These are phyloP conservation scores for Megamerina dolium DNA, from an alignment of 2,888 invertebrate genomes.

Conservation along the genomic window DNA sequence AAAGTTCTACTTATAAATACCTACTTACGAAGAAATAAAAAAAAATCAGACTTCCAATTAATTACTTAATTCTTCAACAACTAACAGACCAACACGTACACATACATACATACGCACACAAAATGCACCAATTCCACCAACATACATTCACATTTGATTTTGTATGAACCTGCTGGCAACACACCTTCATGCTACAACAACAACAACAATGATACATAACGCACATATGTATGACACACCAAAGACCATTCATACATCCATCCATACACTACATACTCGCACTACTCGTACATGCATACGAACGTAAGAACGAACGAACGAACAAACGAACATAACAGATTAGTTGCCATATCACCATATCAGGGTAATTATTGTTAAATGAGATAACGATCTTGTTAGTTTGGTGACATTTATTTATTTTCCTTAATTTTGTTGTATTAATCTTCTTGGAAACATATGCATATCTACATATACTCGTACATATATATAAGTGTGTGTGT, in stretches of 20 bases:
- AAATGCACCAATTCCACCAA: neutral
- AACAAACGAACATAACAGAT: slow-evolving; percentile 38
- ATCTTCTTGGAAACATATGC: slow-evolving; percentile 42
- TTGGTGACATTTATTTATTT: slow-evolving; percentile 51
- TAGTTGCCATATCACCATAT: slow-evolving; percentile 50
- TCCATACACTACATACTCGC: neutral
- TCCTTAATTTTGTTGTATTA: slow-evolving; percentile 51
- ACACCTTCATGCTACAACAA: slow-evolving; percentile 15
- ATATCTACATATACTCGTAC: neutral
- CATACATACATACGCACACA: slow-evolving; percentile 5
- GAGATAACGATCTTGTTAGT: slow-evolving; percentile 50
- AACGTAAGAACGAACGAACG: neutral
- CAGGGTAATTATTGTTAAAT: slow-evolving; percentile 52
- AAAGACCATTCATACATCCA: neutral
- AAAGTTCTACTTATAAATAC: too few species aligned
- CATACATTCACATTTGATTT: too few species aligned
- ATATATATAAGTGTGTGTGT: neutral
- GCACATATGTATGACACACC: neutral
- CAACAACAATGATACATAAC: slow-evolving; percentile 1
- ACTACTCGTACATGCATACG: neutral
- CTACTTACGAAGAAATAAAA: too few species aligned
- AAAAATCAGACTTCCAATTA: slow-evolving; percentile 25
- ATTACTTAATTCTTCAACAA: slow-evolving; percentile 25
- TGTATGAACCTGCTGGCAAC: slow-evolving; percentile 23
- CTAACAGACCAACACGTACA: slow-evolving; percentile 15